Evolutionary conservation across 1,140 invertebrate genomes (phyloP).

Genomic region (Cardiocondyla obscurior): DNA sequence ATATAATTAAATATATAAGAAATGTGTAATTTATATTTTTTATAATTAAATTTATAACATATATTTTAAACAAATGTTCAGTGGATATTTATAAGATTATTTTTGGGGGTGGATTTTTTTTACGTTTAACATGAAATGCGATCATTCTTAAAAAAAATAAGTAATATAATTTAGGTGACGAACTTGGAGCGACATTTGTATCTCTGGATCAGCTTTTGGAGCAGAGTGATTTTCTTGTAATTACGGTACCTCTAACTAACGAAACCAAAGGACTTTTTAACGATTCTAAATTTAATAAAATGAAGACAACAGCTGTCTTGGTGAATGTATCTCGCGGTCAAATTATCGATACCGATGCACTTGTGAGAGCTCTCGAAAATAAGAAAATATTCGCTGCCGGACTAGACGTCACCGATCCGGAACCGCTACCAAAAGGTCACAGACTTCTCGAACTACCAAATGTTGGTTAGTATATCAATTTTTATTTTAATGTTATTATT

Average conservation of each 20-base stretch:
- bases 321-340: slow-evolving; percentile 92
- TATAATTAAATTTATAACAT: not conserved
- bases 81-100: not conserved
- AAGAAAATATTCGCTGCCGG: slow-evolving; percentile 92
- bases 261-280: slow-evolving; percentile 91
- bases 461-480: slow-evolving; percentile 86
- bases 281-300: slow-evolving; percentile 86
- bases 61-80: too few relatives aligned
- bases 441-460: slow-evolving; percentile 91
- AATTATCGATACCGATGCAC: slow-evolving; percentile 90
- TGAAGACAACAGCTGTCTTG: slow-evolving; percentile 92
- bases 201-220: slow-evolving; percentile 88
- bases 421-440: slow-evolving; percentile 92
- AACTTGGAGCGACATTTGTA: slow-evolving; percentile 87
- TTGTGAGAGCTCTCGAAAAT: slow-evolving; percentile 89
- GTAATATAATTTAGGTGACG: slow-evolving; percentile 80
- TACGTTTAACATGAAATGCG: not conserved
- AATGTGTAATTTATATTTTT: not conserved
- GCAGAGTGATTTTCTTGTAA: slow-evolving; percentile 91
- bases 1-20: not conserved
- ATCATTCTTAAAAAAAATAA: not conserved
- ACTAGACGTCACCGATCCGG: slow-evolving; percentile 95
- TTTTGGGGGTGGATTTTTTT: not conserved
- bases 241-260: slow-evolving; percentile 87
- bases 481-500: not conserved